These are phyloP conservation scores for Caerostris extrusa DNA, from an alignment of 1,140 invertebrate genomes.

Conservation along the genomic window DNA sequence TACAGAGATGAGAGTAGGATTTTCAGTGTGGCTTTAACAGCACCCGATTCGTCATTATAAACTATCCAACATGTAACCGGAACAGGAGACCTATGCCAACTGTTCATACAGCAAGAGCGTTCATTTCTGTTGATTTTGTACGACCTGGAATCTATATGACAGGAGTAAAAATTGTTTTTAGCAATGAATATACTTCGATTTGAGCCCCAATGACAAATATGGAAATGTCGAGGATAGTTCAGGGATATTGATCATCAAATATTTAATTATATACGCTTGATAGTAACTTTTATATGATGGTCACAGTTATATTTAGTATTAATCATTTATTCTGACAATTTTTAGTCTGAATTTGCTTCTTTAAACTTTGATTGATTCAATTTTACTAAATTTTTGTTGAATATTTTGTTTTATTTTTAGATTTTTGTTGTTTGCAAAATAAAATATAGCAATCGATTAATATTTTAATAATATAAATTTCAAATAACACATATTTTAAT, in stretches of 20 bases:
- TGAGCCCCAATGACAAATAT: neutral
- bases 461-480: no score
- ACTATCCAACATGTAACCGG: neutral
- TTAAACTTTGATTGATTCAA: no score
- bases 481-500: no score
- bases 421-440: no score
- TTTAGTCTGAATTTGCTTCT: no score
- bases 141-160: neutral
- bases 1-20: neutral
- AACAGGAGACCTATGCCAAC: neutral
- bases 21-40: neutral
- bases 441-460: no score
- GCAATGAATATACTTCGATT: neutral
- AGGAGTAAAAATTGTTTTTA: neutral
- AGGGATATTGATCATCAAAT: neutral
- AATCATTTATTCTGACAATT: no score
- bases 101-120: neutral
- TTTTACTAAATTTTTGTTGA: no score
- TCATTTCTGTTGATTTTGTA: neutral
- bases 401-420: no score
- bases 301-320: no score
- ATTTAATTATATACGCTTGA: no score
- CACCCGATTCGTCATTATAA: neutral
- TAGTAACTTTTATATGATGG: no score
- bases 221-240: neutral